Base-by-base conservation (phyloP, 2,797 vertebrate genomes). In the Fratercula arctica region DNA sequence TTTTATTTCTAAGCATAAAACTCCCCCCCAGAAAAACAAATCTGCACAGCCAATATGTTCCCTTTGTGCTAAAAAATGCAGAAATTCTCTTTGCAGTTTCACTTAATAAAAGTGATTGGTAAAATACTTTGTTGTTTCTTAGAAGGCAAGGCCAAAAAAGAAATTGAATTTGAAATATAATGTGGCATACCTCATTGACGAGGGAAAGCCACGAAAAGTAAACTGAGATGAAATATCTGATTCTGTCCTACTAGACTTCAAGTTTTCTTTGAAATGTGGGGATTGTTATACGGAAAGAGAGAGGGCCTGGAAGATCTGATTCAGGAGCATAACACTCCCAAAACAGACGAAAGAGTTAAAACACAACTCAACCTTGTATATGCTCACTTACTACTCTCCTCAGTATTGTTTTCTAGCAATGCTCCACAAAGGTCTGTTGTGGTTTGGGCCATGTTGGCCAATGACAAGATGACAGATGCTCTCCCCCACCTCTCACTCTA, bases 1-100 rank as follows among this genome's bases (percentile, higher is more conserved):
- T 91, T 96, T 87, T 66, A 43, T 50, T 83, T 87, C n/a, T 68
- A 33, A 75, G 53, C 23, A 79, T 39, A 84, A 75, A 56, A 56
- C 2, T 23, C 2, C 0, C 0, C 3, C 1, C 15, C 10, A 28
- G 23, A 46, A 13, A 76, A 89, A 46, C 4, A 80, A 76, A 64
- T 3, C 17, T 50, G 35, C 14, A 57, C 28, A 57, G 9, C 15
- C 31, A 70, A 89, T 95, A 83, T 39, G 2, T 48, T 9, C 8
- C 5, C 17, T 70, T 61, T n/a, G 5, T n/a, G 7, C 23, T 90
- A 29, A 70, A 90, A 87, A 69, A 48, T 3, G 4, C 1, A 28
- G 21, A 68, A 68, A 39, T 60, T 37, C 1, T 31, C 74, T 93
- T 86, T 78, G 5, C 26, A 59, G 11, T 87, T 95, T 76, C 69